Base-by-base conservation (phyloP, 2,888 invertebrate genomes). In the Zelleria hepariella region DNA sequence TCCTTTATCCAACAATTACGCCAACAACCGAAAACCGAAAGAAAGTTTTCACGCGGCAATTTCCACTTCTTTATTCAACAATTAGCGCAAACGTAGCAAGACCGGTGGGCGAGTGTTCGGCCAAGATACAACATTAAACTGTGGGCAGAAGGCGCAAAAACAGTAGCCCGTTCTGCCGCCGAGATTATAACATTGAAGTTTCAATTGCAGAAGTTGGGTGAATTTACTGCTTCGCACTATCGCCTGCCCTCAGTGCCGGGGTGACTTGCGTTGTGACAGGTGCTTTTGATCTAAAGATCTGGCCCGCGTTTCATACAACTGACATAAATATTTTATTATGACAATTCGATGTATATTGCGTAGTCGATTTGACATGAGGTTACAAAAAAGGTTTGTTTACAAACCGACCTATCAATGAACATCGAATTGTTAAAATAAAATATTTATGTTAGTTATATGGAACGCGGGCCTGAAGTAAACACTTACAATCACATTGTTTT, bases 181-280 rank as follows among this genome's bases (percentile, higher is more conserved):
- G 77, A 82, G 82, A 86, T 86, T 84, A 85, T 82, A 83, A 81
- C 80, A 81, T 80, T 77, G 77, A 78, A 84, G 82, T 85, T 84
- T 80, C 82, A 85, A 85, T 85, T 85, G 84, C 85, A 77, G 74
- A 85, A 86, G 82, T 86, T 85, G 77, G 78, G 74, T 77, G 77
- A 81, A 80, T 84, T 85, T 83, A 75, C 78, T 77, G 77, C 73
- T 78, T 79, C 77, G 73, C 81, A 82, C 82, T 80, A 83, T 81
- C 77, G 74, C 71, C 69, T 67, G 67, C 66, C 69, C 64, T 64
- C 65, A 65, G 63, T 58, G 60, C 64, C 15, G 65, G 64, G 62
- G 27, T 23, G 32, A 42, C 15, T 54, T 24, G 27, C 26, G 47
- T 25, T 32, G 53, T 26, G 25, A 5, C 26, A 51, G 25, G 10